Base-by-base conservation (phyloP, 2,797 vertebrate genomes). In the Cynopterus sphinx region DNA sequence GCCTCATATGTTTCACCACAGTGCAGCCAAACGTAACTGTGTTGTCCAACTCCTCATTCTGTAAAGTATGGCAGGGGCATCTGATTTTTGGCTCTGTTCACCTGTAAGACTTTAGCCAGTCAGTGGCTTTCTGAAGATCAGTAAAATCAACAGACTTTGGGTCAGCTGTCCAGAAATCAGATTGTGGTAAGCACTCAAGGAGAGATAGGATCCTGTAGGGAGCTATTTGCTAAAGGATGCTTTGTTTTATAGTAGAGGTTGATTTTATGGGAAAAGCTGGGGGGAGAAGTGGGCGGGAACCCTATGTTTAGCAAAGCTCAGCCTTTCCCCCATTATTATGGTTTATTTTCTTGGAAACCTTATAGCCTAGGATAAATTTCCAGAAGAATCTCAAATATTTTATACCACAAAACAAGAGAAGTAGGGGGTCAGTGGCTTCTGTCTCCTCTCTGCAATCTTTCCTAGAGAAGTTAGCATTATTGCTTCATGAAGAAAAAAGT, bases 111-210 rank as follows among this genome's bases (percentile, higher is more conserved):
- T 96, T 94, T 94, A 70, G 94, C 95, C 63, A 97, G 59, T 97
- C 67, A 97, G 78, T 96, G 77, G 87, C 94, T 95, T 97, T 96
- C 74, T 51, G 95, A 97, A 91, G 78, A 97, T 97, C 84, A 95
- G 93, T 97, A 97, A 96, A 97, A 90, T 88, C 97, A 90, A 91
- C 93, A 93, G 67, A 84, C 96, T 97, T 94, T 87, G 91, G 93
- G 93, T 95, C 96, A 98, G 97, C 96, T 97, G 96, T 97, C 95
- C 96, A 96, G 88, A 95, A 95, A 89, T 96, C 86, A 95, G 79
- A 86, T 91, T 96, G 53, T 97, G 96, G 93, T 97, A 96, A 97
- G 96, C 97, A 95, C 96, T 94, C 87, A 87, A 96, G 95, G 97
- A 94, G 95, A 87, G 91, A 87, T 3, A 95, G 77, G 90, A 39